Conservation (phyloP, 2,113 vertebrate genomes). For the Paratilapia polleni region DNA sequence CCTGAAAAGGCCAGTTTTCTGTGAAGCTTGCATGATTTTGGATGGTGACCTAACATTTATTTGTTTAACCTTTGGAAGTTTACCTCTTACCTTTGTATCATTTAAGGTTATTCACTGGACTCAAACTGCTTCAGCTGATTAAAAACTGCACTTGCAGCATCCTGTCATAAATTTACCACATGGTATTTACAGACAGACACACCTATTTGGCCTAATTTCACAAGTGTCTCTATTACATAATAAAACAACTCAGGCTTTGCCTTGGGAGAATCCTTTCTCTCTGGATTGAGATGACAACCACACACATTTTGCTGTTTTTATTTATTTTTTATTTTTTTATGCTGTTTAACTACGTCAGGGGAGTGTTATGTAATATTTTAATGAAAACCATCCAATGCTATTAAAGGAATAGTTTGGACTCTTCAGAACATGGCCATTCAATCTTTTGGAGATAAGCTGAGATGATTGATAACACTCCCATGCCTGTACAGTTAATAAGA, state of each 20-base stretch:
- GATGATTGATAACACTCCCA: neutral
- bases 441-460: neutral
- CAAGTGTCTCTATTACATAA: constrained; percentile 63
- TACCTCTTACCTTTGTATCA: neutral
- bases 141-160: too few species aligned
- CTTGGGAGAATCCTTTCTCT: constrained; percentile 42
- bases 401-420: neutral
- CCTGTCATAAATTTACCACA: too few species aligned
- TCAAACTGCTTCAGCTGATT: neutral
- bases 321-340: neutral
- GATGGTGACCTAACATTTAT: neutral
- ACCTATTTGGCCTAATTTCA: too few species aligned
- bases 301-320: neutral
- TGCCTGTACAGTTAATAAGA: neutral
- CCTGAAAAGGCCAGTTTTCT: neutral
- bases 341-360: neutral
- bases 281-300: neutral
- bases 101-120: neutral
- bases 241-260: constrained; percentile 29
- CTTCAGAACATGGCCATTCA: neutral
- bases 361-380: constrained; percentile 1
- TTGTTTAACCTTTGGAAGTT: neutral
- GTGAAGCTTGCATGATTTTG: neutral
- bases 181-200: too few species aligned
- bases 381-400: neutral